Evolutionary conservation across 2,888 invertebrate genomes (phyloP).

Genomic region (Alloplasta piceator): DNA sequence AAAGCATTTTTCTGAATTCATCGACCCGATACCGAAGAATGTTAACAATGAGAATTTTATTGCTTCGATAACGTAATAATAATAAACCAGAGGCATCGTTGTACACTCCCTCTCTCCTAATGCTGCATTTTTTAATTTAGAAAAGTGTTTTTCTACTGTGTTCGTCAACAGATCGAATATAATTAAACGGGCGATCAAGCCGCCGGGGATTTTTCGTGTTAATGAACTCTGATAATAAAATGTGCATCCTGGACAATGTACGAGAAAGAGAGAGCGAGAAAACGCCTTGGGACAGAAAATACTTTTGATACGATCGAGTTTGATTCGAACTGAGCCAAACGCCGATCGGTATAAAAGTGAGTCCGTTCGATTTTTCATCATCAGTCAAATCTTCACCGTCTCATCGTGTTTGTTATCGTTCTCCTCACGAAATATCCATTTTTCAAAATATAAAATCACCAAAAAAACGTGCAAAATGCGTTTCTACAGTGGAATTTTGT

Average conservation of each 20-base stretch:
- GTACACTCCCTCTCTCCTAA: too few relatives aligned
- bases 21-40: too few relatives aligned
- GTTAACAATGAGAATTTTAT: too few relatives aligned
- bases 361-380: conserved; percentile 7
- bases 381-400: conserved; percentile 24
- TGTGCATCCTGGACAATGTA: not conserved
- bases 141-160: too few relatives aligned
- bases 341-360: conserved; percentile 29
- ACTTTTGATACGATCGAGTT: conserved; percentile 16
- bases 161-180: too few relatives aligned
- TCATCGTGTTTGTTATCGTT: too few relatives aligned
- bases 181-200: not conserved
- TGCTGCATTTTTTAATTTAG: too few relatives aligned
- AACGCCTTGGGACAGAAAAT: conserved; percentile 33
- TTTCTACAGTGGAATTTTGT: conserved; percentile 15
- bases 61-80: too few relatives aligned
- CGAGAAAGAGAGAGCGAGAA: not conserved
- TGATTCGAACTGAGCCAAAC: not conserved
- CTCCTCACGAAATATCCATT: not conserved
- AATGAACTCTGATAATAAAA: not conserved
- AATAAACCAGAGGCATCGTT: too few relatives aligned
- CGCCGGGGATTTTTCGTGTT: not conserved
- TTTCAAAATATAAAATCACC: not conserved
- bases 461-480: conserved; percentile 22
- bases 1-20: too few relatives aligned